These are phyloP conservation scores for Marasmarcha lunaedactyla DNA, from an alignment of 2,888 invertebrate species.

Conservation along the genomic window DNA sequence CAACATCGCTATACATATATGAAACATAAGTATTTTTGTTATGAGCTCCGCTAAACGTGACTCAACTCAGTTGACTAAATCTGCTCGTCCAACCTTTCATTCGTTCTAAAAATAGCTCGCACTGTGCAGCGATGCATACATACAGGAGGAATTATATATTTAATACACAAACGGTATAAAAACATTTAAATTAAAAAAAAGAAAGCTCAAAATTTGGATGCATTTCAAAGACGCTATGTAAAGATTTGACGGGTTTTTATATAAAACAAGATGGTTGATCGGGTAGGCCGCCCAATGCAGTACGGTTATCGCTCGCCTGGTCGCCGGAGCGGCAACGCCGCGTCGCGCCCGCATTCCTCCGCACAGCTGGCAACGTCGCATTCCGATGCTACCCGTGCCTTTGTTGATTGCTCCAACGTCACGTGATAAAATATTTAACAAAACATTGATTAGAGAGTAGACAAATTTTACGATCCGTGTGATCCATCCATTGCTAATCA, in stretches of 20 bases:
- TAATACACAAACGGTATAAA: no score
- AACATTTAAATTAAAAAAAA: no score
- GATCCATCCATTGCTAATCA: no score
- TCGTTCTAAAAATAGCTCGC: conserved; percentile 31
- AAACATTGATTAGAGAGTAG: not conserved
- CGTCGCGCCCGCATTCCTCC: conserved; percentile 57
- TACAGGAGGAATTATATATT: no score
- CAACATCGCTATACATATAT: no score
- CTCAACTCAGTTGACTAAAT: no score
- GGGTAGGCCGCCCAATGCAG: conserved; percentile 60
- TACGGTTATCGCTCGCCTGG: conserved; percentile 48
- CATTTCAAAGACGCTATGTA: conserved; percentile 9
- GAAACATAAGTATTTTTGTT: no score
- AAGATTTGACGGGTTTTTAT: conserved; percentile 13
- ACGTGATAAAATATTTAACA: conserved; percentile 38
- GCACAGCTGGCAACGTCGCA: conserved; percentile 49
- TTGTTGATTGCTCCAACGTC: conserved; percentile 42
- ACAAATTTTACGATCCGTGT: no score
- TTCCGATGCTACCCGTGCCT: conserved; percentile 27
- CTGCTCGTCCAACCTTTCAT: no score
- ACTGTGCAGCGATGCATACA: conserved; percentile 6
- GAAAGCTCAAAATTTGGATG: not conserved
- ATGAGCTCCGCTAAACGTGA: no score
- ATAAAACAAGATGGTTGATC: conserved; percentile 37
- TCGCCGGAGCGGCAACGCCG: conserved; percentile 42